Evolutionary conservation across 35 echinoderm and acorn worm species (phyloP).

Genomic region (Patiria miniata): DNA sequence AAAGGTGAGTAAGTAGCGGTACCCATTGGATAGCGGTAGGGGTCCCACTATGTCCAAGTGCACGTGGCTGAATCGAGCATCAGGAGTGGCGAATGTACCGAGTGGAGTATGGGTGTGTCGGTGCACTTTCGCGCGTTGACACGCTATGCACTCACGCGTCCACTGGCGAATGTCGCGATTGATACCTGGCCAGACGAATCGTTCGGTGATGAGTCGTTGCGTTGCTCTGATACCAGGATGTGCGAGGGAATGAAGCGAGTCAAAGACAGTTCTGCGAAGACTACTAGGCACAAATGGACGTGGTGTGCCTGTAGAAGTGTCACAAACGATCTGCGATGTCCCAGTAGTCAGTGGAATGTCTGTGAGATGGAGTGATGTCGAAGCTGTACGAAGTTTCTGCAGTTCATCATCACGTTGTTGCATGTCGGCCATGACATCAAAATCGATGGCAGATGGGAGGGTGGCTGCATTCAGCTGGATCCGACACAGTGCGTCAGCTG

Average conservation of each 20-base stretch:
- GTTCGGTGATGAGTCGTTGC: constrained; percentile 29
- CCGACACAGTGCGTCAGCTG: constrained; percentile 10
- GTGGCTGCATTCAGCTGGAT: too few species aligned
- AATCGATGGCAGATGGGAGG: too few species aligned
- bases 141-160: too few species aligned
- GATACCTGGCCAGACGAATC: constrained; percentile 39
- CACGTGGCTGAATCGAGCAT: constrained; percentile 21
- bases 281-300: constrained; percentile 44
- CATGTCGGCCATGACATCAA: too few species aligned
- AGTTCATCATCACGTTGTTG: too few species aligned
- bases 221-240: constrained; percentile 71
- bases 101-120: constrained; percentile 35
- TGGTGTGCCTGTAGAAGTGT: constrained; percentile 41
- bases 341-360: neutral
- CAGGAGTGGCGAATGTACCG: constrained; percentile 10
- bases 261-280: constrained; percentile 35
- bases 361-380: neutral
- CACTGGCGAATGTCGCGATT: constrained; percentile 56
- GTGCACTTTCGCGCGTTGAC: too few species aligned
- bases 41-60: neutral
- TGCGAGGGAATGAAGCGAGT: constrained; percentile 57
- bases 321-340: constrained; percentile 18
- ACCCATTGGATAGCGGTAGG: too few species aligned
- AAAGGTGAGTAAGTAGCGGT: too few species aligned
- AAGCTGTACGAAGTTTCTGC: neutral